Evolutionary conservation across 2,888 invertebrate genomes (phyloP).

Genomic region (Watsonalla binaria): DNA sequence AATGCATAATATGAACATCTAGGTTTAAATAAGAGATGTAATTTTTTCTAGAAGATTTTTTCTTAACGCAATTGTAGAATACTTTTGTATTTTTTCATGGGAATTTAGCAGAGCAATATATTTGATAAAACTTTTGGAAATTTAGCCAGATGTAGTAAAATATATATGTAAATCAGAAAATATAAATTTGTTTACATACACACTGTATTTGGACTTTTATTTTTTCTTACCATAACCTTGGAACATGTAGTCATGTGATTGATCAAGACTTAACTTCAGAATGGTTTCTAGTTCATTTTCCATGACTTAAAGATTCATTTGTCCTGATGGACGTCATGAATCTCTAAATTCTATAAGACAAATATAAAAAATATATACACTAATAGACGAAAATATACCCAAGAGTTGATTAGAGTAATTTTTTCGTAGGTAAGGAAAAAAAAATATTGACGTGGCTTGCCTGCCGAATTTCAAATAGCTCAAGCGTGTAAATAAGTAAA

Average conservation of each 20-base stretch:
- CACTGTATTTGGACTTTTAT: conserved; percentile 47
- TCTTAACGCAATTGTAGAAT: conserved; percentile 62
- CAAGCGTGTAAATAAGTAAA: no score
- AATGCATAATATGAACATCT: conserved; percentile 71
- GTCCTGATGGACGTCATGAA: no score
- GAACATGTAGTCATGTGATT: neutral
- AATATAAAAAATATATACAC: no score
- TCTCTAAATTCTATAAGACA: no score
- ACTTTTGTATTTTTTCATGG: conserved; percentile 77
- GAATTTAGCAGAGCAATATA: conserved; percentile 70
- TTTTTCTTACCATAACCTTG: conserved; percentile 14
- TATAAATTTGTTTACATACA: conserved; percentile 75
- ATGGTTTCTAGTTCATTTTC: no score
- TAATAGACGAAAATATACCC: no score
- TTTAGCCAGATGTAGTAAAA: conserved; percentile 59
- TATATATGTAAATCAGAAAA: conserved; percentile 69
- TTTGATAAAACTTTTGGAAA: conserved; percentile 63
- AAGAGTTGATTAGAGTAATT: no score
- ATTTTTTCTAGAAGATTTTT: conserved; percentile 69
- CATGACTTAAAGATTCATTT: no score
- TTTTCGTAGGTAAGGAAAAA: no score
- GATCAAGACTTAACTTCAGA: no score
- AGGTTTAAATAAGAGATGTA: conserved; percentile 57
- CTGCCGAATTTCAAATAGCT: no score
- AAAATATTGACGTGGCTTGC: no score